Evolutionary conservation across 1,140 invertebrate species (phyloP), one percentile per base, ranked within the genome.

Genomic region (Ptiloglossa arizonensis): DNA sequence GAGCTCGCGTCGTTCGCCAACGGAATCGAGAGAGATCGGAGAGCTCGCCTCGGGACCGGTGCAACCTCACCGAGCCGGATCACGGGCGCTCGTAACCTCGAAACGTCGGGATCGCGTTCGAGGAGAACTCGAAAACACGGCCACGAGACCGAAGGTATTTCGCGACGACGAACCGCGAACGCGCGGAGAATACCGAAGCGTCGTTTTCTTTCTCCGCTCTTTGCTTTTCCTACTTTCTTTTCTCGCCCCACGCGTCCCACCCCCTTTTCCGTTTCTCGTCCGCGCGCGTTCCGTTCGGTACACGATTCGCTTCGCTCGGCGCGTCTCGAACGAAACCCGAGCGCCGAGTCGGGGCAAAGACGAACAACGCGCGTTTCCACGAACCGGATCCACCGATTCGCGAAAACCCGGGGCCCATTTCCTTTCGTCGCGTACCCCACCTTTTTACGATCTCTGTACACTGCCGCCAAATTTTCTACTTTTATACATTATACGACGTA

Each of bases 381-480:
- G 46, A 60, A 29, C 69, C n/a, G n/a, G 38, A 41, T 56, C 3
- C 41, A 29, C 44, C 72, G 32, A 44, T 69, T 80, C 73, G 77
- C 54, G n/a, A 72, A 41, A 73, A 63, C 54, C 35, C 62, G 67
- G 78, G 46, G 66, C 69, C 68, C 69, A 85, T 85, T 85, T 85
- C 57, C 82, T 82, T 81, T 84, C 64, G 79, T 64, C 82, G 69
- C 57, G 83, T 86, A 77, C 82, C 71, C 62, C 76, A 85, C 59
- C 27, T 56, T 72, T 82, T 66, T 56, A 80, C 71, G 80, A 86
- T 82, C 83, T 85, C 80, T 86, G 80, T 72, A 81, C 77, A 85
- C 84, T 85, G 84, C 84, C 84, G 77, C 81, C 64, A 85, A 91
- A 87, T 93, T 93, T 92, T 93, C 90, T 93, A 93, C 92, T 92